Conservation (phyloP, 2,797 vertebrate genomes). For the Heteromormyrus szaboi region DNA sequence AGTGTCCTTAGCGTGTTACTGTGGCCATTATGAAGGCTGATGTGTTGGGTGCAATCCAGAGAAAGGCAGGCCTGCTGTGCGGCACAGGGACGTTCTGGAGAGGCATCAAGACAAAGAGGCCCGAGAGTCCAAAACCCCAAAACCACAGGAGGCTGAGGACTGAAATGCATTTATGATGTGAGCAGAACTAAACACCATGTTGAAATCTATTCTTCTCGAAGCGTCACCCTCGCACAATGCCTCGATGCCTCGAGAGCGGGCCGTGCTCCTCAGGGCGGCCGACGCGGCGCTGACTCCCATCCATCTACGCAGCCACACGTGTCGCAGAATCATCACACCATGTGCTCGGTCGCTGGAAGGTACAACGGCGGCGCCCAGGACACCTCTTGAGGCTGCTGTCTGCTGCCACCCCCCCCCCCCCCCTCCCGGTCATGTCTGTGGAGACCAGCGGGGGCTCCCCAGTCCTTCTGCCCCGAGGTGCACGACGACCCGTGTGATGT, state of each 20-base stretch:
- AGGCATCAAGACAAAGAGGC: constrained; percentile 7
- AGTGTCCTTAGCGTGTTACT: background rate
- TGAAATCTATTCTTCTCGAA: constrained; percentile 9
- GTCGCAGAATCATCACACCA: background rate
- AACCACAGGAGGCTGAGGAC: constrained; percentile 8
- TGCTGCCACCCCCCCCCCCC: background rate
- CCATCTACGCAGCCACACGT: background rate
- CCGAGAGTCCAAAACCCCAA: background rate
- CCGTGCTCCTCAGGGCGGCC: background rate
- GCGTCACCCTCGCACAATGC: background rate
- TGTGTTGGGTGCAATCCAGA: background rate
- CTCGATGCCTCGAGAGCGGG: background rate
- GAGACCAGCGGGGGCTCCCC: background rate
- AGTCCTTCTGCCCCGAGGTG: background rate
- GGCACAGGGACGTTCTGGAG: background rate
- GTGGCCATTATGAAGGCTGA: background rate
- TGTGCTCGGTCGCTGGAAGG: background rate
- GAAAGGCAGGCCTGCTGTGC: background rate
- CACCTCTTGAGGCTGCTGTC: background rate
- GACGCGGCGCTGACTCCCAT: background rate
- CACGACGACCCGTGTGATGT: background rate
- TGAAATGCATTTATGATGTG: constrained; percentile 21
- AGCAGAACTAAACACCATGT: constrained; percentile 19
- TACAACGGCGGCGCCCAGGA: background rate
- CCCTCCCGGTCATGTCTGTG: background rate